Percentiles rank a stretch among this genome's conserved stretches.
phyloP scores from a whole-genome alignment of 2,113 vertebrate genomes.

The Clarias batrachus region DNA sequence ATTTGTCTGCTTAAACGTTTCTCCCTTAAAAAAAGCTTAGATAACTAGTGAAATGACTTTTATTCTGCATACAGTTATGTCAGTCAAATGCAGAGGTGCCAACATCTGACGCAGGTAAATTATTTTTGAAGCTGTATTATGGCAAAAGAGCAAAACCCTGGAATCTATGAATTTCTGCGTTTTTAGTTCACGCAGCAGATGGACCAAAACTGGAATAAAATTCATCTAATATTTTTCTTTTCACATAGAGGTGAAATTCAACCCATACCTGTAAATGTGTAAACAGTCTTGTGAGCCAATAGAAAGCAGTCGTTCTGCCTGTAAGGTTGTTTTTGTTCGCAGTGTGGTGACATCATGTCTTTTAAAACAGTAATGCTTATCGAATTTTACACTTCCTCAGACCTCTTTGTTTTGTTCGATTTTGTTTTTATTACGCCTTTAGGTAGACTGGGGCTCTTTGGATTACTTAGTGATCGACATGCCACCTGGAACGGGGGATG shows the following conservation, averaged over 20 bases:
- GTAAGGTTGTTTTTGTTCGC: background rate
- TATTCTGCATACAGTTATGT: background rate
- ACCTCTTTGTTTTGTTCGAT: background rate
- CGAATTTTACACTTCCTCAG: background rate
- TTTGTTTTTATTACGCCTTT: slow-evolving; percentile 41
- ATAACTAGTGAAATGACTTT: no score
- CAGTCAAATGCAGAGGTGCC: background rate
- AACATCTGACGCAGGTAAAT: background rate
- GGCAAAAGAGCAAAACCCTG: background rate
- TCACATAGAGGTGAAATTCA: background rate
- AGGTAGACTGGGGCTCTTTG: slow-evolving; percentile 94
- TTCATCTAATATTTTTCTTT: background rate
- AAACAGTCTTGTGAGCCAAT: background rate
- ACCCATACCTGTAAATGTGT: background rate
- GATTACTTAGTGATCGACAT: slow-evolving; percentile 96
- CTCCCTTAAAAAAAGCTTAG: background rate
- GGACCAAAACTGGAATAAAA: background rate
- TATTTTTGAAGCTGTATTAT: background rate
- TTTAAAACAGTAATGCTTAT: background rate
- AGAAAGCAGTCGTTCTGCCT: background rate
- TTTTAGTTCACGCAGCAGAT: background rate
- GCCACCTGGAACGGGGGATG: slow-evolving; percentile 97
- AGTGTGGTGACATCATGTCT: background rate
- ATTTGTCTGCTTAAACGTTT: background rate
- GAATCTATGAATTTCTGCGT: background rate